Percentiles rank a stretch among this genome's conserved stretches.
Evolutionary conservation across 1,140 invertebrate genomes (phyloP).

Genomic region (Akabosia matsudoensis): DNA sequence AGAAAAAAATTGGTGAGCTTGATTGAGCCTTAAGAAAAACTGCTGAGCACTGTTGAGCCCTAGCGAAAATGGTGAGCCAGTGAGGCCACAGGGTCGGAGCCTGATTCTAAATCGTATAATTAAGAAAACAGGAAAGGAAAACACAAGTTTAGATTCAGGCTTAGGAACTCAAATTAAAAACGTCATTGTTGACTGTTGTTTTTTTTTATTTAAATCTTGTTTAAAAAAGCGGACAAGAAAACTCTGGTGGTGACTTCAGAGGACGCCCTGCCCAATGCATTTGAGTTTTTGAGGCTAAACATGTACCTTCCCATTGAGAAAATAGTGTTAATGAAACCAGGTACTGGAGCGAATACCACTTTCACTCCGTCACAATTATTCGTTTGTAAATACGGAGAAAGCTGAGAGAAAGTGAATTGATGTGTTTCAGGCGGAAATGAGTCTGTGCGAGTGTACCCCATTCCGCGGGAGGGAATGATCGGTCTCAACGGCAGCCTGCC

Average conservation of each 20-base stretch:
- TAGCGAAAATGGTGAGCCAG: too few relatives aligned
- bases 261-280: slow-evolving; percentile 17
- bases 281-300: slow-evolving; percentile 9
- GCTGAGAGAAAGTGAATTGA: neutral
- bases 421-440: slow-evolving; percentile 12
- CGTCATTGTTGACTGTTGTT: neutral
- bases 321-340: slow-evolving; percentile 13
- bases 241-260: slow-evolving; percentile 2
- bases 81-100: too few relatives aligned
- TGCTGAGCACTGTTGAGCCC: too few relatives aligned
- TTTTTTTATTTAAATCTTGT: neutral
- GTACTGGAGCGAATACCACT: too few relatives aligned
- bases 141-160: too few relatives aligned
- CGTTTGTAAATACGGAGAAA: too few relatives aligned
- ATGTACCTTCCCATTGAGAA: slow-evolving; percentile 16
- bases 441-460: slow-evolving; percentile 4
- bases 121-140: too few relatives aligned
- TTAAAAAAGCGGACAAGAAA: slow-evolving; percentile 10
- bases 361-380: too few relatives aligned
- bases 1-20: too few relatives aligned
- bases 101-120: too few relatives aligned
- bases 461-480: slow-evolving; percentile 10
- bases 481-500: neutral
- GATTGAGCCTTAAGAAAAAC: too few relatives aligned
- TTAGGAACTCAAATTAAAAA: too few relatives aligned